Evolutionary conservation across 1,140 invertebrate genomes (phyloP).

Genomic region (Heliconius eleuchia): DNA sequence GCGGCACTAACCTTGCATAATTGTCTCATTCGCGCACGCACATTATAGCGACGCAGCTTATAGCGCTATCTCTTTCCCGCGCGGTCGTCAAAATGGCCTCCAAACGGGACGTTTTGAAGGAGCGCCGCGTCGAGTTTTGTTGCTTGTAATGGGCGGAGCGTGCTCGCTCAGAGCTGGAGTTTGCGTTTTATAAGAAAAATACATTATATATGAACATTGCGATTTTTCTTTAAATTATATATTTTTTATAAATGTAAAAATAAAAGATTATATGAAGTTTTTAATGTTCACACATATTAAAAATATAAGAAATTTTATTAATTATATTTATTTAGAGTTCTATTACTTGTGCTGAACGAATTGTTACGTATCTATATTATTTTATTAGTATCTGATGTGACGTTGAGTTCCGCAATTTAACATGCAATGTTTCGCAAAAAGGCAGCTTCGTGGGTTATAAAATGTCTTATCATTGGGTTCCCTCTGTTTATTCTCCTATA

Average conservation of each 20-base stretch:
- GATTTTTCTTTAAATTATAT: not conserved
- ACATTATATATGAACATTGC: not conserved
- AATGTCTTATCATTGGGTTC: no score
- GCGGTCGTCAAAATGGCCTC: slow-evolving; percentile 79
- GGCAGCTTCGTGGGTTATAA: no score
- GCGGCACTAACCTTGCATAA: slow-evolving; percentile 78
- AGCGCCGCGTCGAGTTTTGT: slow-evolving; percentile 77
- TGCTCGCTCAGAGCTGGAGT: slow-evolving; percentile 64
- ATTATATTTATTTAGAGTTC: no score
- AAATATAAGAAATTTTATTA: no score
- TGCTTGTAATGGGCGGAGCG: slow-evolving; percentile 79
- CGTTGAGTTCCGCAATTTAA: no score
- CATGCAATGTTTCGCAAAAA: no score
- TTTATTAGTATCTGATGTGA: no score
- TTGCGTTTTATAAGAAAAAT: slow-evolving; percentile 24
- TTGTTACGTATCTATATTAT: no score
- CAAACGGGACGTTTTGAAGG: slow-evolving; percentile 81
- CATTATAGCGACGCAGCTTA: slow-evolving; percentile 46
- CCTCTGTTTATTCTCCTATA: no score
- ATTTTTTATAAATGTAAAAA: not conserved
- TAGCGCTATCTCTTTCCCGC: slow-evolving; percentile 65
- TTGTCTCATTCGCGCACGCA: slow-evolving; percentile 75
- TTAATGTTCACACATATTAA: no score
- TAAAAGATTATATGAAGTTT: no score
- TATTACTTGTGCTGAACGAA: no score